Evolutionary conservation across 1,140 invertebrate species (phyloP), one percentile per base, ranked within the genome.

Genomic region (Lepidurus packardi): DNA sequence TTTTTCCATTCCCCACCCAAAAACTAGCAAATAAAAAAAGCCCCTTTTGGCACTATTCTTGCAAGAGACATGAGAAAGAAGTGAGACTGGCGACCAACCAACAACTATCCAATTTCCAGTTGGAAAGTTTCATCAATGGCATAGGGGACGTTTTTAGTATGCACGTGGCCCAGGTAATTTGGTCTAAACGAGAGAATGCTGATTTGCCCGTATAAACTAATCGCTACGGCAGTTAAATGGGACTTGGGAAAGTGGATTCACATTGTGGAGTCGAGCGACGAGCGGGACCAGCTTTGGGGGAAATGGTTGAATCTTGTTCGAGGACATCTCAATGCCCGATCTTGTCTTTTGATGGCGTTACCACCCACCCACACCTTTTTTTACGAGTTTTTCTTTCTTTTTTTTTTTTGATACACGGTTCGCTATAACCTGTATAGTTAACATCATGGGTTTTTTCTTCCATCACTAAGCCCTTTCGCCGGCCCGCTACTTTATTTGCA

Each of bases 281-380:
- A 65, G 53, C 53, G 13, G 34, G 34, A 34, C 34, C 34, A 65
- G 21, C 53, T 65, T 65, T 65, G 16, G 34, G 25, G 34, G 53
- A 65, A 65, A 65, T 65, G 53, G 53, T 65, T 65, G 21, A 65
- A 65, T 65, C 53, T 65, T 65, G 53, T 65, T 65, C 53, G 53
- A 65, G 53, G 53, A 65, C 53, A 65, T 65, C 53, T 65, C 53
- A 13, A 65, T 65, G 53, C 8, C 53, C 21, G 53, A 65, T 65
- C 53, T 65, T 65, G 53, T 65, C 53, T 65, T 65, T 34, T 13
- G 53, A 16, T 65, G 53, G 16, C 53, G 53, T 65, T 34, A 21
- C 53, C 53, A 65, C 53, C 53, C 53, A 65, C 53, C 9, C 53
- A 65, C 53, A 65, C 13, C 21, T 65, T 65, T 65, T 65, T 65